A percentile compares a stretch with the other conserved stretches of the same genome.
phyloP scores from a whole-genome alignment of 2,888 invertebrate genomes.

The Drosophila sordidapex region DNA sequence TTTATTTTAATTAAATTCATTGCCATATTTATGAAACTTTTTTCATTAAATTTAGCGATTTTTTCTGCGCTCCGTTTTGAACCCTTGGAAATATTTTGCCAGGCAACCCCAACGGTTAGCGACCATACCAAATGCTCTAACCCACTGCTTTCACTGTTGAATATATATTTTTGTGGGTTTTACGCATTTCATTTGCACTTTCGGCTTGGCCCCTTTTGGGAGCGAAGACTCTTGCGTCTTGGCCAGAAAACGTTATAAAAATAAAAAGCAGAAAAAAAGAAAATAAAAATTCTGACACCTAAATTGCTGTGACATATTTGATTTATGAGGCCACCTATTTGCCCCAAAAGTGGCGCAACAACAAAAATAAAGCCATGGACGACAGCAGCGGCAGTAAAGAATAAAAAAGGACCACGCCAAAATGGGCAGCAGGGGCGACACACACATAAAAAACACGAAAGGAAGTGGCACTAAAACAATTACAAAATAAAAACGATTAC shows the following conservation, averaged over 20 bases:
- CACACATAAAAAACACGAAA: constrained; percentile 77
- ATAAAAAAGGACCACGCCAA: constrained; percentile 46
- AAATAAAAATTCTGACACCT: constrained; percentile 81
- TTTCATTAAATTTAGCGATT: constrained; percentile 77
- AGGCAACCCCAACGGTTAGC: constrained; percentile 14
- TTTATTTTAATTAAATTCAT: constrained; percentile 78
- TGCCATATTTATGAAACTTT: constrained; percentile 81
- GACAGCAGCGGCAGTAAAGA: constrained; percentile 38
- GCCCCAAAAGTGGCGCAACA: constrained; percentile 74
- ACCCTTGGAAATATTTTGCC: constrained; percentile 61
- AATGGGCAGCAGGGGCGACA: constrained; percentile 56
- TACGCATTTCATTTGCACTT: constrained; percentile 67
- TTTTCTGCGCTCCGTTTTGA: constrained; percentile 57
- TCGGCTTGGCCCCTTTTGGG: constrained; percentile 41
- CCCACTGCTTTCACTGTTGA: constrained; percentile 42
- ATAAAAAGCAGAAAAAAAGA: constrained; percentile 62
- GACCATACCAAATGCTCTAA: constrained; percentile 33
- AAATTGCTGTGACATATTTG: constrained; percentile 82
- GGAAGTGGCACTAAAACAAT: constrained; percentile 81
- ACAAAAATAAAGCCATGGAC: constrained; percentile 45
- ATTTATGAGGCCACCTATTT: constrained; percentile 81
- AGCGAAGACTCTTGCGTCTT: constrained; percentile 39
- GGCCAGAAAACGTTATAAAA: constrained; percentile 75
- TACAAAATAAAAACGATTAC: constrained; percentile 81
- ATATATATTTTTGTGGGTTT: constrained; percentile 64